A percentile compares a stretch with the other conserved stretches of the same genome.
These are phyloP conservation scores for Apus apus DNA, from an alignment of 2,113 vertebrate genomes.

Conservation along the genomic window DNA sequence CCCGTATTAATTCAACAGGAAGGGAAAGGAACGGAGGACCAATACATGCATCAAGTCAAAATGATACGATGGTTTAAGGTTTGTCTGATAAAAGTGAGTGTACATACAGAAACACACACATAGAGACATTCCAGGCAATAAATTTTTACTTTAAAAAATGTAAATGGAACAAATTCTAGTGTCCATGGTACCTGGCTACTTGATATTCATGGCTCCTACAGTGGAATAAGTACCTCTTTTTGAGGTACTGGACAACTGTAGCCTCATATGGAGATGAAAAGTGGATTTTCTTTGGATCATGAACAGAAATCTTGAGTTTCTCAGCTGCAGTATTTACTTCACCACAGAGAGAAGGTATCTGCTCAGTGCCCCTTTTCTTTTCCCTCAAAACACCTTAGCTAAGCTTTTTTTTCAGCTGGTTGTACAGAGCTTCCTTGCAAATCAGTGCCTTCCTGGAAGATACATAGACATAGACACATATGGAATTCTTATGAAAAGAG, in stretches of 20 bases:
- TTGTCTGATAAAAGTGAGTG: neutral
- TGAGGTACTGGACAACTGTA: neutral
- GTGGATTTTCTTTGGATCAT: neutral
- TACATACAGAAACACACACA: neutral
- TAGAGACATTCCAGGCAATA: neutral
- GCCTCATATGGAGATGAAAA: neutral
- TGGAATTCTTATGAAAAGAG: neutral
- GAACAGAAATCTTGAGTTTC: neutral
- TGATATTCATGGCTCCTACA: neutral
- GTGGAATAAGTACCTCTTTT: neutral
- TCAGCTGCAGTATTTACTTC: neutral
- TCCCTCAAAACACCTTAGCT: neutral
- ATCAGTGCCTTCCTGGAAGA: neutral
- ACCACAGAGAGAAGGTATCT: neutral
- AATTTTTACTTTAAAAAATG: neutral
- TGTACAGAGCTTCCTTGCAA: neutral
- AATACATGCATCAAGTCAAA: neutral
- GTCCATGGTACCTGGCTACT: neutral
- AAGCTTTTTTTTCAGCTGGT: neutral
- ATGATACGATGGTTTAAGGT: neutral
- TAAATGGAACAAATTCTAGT: neutral
- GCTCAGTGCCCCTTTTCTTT: neutral
- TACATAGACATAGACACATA: neutral
- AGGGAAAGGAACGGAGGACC: fast-evolving
- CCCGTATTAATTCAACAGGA: neutral